These are phyloP conservation scores for Anseranas semipalmata DNA, from an alignment of 2,113 vertebrate species.

Conservation along the genomic window DNA sequence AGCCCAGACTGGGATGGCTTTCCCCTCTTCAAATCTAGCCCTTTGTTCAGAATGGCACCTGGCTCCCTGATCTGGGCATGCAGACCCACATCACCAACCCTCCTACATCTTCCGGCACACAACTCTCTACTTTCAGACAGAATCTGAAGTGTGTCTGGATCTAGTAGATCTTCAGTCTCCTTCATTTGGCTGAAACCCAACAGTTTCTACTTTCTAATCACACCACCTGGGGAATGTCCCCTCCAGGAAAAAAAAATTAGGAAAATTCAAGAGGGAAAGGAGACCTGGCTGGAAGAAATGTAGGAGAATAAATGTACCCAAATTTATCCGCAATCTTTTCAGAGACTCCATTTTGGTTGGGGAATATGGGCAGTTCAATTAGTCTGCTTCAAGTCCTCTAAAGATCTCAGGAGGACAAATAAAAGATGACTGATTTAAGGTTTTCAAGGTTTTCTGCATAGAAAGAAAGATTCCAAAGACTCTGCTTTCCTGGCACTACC, in stretches of 20 bases:
- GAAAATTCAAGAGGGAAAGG: neutral
- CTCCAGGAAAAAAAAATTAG: neutral
- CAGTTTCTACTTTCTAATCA: neutral
- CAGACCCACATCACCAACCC: neutral
- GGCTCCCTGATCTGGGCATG: neutral
- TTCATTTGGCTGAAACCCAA: neutral
- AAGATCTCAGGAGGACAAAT: neutral
- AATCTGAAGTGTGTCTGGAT: neutral
- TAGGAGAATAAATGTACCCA: neutral
- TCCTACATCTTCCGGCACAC: neutral
- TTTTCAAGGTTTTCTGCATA: neutral
- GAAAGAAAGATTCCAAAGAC: neutral
- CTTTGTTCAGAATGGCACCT: neutral
- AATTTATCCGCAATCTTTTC: neutral
- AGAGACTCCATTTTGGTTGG: neutral
- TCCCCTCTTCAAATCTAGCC: neutral
- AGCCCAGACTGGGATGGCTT: neutral
- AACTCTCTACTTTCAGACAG: neutral
- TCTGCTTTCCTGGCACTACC: neutral
- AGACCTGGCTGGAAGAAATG: neutral
- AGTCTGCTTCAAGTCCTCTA: neutral
- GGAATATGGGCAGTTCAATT: neutral
- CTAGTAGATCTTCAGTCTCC: neutral
- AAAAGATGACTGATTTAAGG: neutral
- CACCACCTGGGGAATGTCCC: fast-evolving